A percentile compares a stretch with the other conserved stretches of the same genome.
Evolutionary conservation across 2,113 vertebrate genomes (phyloP).

Genomic region (Hemiprocne comata): DNA sequence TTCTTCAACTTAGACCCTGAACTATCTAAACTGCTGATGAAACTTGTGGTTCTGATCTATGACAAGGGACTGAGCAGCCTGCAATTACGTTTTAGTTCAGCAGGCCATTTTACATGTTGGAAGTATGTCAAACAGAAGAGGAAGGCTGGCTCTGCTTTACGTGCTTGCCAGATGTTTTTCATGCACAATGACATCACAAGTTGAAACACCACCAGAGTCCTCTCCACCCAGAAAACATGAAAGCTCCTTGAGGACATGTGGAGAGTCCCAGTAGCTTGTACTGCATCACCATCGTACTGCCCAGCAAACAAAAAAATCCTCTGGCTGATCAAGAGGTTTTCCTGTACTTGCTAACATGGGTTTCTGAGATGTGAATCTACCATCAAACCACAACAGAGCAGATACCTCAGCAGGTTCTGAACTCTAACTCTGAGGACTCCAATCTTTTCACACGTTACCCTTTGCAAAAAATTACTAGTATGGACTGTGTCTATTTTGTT

Average conservation of each 20-base stretch:
- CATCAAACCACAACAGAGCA: neutral
- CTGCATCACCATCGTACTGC: fast-evolving
- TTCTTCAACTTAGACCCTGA: neutral
- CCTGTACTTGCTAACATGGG: neutral
- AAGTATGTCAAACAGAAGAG: neutral
- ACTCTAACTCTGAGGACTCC: neutral
- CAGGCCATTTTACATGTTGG: neutral
- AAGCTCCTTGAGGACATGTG: neutral
- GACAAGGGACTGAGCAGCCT: neutral
- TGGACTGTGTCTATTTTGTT: neutral
- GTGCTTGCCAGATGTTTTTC: neutral
- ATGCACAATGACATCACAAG: neutral
- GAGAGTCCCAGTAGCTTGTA: neutral
- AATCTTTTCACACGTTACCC: neutral
- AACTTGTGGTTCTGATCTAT: neutral
- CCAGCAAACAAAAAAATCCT: neutral
- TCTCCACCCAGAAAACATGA: neutral
- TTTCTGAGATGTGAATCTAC: neutral
- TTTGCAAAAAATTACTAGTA: neutral
- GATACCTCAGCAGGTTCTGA: neutral
- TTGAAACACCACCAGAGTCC: neutral
- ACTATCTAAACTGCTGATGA: neutral
- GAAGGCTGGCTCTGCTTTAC: neutral
- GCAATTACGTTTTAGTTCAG: neutral
- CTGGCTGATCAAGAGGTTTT: neutral